Evolutionary conservation across 1,140 invertebrate genomes (phyloP).

Genomic region (Teleogryllus occipitalis): DNA sequence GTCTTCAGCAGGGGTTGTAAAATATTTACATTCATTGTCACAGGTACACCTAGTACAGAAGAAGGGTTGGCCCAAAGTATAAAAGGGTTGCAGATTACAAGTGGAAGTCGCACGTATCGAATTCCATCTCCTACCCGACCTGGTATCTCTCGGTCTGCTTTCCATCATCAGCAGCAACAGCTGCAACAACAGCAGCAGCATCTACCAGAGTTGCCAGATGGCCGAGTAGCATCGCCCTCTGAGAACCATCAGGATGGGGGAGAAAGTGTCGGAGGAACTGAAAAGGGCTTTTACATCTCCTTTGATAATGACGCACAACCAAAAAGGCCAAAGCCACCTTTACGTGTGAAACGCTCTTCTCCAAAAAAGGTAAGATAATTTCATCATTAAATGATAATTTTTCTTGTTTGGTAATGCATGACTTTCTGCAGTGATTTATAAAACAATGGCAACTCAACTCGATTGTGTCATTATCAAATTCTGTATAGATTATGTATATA

Average conservation of each 20-base stretch:
- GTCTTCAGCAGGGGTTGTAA: too few species aligned
- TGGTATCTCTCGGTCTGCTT: conserved; percentile 59
- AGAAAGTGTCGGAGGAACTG: not conserved
- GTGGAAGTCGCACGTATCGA: conserved; percentile 76
- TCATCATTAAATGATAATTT: too few species aligned
- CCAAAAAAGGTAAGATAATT: conserved; percentile 56
- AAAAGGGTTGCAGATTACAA: conserved; percentile 69
- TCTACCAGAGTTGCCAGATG: conserved; percentile 26
- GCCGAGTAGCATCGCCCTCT: not conserved
- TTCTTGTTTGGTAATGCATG: too few species aligned
- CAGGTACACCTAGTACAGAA: conserved; percentile 12
- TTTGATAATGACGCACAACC: conserved; percentile 75
- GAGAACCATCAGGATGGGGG: not conserved
- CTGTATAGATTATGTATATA: too few species aligned
- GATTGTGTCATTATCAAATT: too few species aligned
- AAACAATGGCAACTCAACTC: too few species aligned
- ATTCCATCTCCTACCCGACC: conserved; percentile 73
- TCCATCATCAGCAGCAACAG: conserved; percentile 44
- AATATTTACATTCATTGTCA: too few species aligned
- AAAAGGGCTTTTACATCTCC: conserved; percentile 89
- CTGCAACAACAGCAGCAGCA: conserved; percentile 31
- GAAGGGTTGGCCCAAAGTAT: conserved; percentile 46
- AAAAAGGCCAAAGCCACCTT: conserved; percentile 78
- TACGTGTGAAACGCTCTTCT: conserved; percentile 64
- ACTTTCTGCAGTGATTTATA: too few species aligned